Percentiles rank a stretch among this genome's conserved stretches.
phyloP scores from a whole-genome alignment of 2,113 vertebrate genomes.

The Megaptera novaeangliae region DNA sequence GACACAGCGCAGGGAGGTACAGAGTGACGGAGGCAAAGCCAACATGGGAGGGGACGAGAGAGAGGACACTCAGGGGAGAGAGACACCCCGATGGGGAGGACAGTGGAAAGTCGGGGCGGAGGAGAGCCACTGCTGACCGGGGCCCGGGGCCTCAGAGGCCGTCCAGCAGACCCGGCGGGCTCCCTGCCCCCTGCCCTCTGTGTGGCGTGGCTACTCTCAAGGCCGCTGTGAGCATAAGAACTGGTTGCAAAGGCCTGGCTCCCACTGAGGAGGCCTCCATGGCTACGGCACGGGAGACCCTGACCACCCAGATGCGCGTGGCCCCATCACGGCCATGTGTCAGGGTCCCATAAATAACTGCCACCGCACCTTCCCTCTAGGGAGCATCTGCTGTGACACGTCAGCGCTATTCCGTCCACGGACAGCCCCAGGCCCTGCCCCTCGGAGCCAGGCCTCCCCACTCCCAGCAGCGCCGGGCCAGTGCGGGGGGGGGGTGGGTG shows the following conservation, averaged over 20 bases:
- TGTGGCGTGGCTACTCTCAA: no score
- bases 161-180: background rate
- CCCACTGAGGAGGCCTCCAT: background rate
- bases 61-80: background rate
- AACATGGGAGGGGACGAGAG: rapidly evolving
- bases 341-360: background rate
- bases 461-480: background rate
- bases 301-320: background rate
- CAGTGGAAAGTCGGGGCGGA: background rate
- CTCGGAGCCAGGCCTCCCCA: background rate
- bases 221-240: background rate
- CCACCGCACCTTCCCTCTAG: background rate
- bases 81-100: background rate
- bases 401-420: background rate
- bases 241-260: background rate
- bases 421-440: background rate
- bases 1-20: background rate
- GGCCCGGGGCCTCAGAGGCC: background rate
- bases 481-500: no score
- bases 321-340: background rate
- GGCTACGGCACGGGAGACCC: background rate
- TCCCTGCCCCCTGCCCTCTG: background rate
- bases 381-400: background rate
- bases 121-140: no score
- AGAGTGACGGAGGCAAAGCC: background rate